A percentile compares a stretch with the other conserved stretches of the same genome.
Evolutionary conservation across 2,113 vertebrate species (phyloP).

Genomic region (Chiloscyllium plagiosum): DNA sequence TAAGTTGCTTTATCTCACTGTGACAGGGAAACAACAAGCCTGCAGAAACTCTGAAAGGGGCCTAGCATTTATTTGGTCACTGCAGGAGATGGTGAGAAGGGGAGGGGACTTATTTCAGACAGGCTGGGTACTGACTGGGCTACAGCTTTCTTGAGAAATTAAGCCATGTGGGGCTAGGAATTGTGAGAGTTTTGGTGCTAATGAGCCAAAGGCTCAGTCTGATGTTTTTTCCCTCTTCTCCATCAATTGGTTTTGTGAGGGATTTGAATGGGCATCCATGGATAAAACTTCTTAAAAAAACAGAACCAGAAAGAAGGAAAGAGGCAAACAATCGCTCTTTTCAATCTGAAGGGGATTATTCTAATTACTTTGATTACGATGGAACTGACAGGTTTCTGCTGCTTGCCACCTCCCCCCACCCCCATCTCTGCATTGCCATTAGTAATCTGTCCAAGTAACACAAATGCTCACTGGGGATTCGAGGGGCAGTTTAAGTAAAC

Average conservation of each 20-base stretch:
- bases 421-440: conserved; percentile 44
- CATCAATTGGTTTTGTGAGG: neutral
- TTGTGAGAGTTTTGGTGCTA: conserved; percentile 38
- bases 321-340: conserved; percentile 52
- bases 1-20: conserved; percentile 53
- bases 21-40: conserved; percentile 61
- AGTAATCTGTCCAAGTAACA: conserved; percentile 55
- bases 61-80: conserved; percentile 46
- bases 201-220: neutral
- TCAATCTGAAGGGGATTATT: conserved; percentile 56
- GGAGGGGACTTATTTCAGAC: conserved; percentile 38
- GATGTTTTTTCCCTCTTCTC: neutral
- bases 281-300: conserved; percentile 44
- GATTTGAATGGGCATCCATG: conserved; percentile 47
- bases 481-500: conserved; percentile 70
- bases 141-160: conserved; percentile 43
- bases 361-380: conserved; percentile 60
- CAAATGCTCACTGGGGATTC: conserved; percentile 61
- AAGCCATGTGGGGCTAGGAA: conserved; percentile 45
- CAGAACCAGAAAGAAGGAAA: neutral
- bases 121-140: conserved; percentile 36
- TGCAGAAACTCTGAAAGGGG: conserved; percentile 41
- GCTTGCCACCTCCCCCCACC: conserved; percentile 37
- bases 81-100: conserved; percentile 14
- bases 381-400: conserved; percentile 49